A percentile compares a stretch with the other conserved stretches of the same genome.
phyloP scores from a whole-genome alignment of 2,888 invertebrate species.

The Xanthorhoe designata region DNA sequence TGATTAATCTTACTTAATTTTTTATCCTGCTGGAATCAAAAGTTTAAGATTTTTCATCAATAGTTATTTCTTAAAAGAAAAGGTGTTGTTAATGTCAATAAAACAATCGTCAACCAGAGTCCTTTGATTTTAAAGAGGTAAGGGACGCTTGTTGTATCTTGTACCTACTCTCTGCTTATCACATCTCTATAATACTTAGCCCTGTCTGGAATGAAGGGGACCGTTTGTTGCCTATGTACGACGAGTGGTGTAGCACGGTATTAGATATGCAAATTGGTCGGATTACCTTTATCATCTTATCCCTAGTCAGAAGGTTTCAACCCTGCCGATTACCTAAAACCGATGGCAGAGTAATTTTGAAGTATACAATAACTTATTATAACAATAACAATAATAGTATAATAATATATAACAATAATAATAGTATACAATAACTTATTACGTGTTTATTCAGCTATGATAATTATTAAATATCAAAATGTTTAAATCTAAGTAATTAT shows the following conservation, averaged over 20 bases:
- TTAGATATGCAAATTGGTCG: constrained; percentile 63
- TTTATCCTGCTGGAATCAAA: too few species aligned
- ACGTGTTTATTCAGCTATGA: too few species aligned
- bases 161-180: too few species aligned
- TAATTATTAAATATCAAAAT: too few species aligned
- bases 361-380: neutral
- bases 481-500: too few species aligned
- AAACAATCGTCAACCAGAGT: neutral
- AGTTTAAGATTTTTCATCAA: too few species aligned
- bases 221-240: constrained; percentile 29
- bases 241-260: constrained; percentile 43
- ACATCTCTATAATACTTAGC: constrained; percentile 7
- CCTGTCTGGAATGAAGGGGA: constrained; percentile 35
- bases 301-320: constrained; percentile 38
- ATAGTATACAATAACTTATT: too few species aligned
- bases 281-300: constrained; percentile 65
- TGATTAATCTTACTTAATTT: too few species aligned
- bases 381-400: too few species aligned
- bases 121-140: neutral
- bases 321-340: constrained; percentile 5
- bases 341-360: constrained; percentile 7
- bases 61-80: too few species aligned
- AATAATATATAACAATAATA: too few species aligned
- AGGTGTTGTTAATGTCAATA: too few species aligned
- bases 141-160: neutral